Percentiles rank a stretch among this genome's conserved stretches.
phyloP scores from a whole-genome alignment of 2,797 vertebrate species.

The Benthosema pterotum region DNA sequence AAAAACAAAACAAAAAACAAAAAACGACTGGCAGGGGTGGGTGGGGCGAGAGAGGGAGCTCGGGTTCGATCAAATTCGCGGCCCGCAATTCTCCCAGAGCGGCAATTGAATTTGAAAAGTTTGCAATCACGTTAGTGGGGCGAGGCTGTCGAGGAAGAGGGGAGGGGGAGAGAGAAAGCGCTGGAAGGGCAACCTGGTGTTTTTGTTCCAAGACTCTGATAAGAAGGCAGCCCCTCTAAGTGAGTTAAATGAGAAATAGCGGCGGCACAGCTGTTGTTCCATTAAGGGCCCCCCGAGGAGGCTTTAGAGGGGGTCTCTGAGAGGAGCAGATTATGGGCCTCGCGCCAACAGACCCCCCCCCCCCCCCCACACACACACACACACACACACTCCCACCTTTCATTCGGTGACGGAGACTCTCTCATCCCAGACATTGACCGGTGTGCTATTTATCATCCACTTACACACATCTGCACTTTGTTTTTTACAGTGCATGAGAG shows the following conservation, averaged over 20 bases:
- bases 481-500: neutral
- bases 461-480: neutral
- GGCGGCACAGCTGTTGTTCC: slow-evolving; percentile 76
- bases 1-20: no score
- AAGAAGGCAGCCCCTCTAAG: slow-evolving; percentile 71
- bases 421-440: slow-evolving; percentile 11
- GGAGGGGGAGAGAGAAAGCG: slow-evolving; percentile 40
- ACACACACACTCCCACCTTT: slow-evolving; percentile 41
- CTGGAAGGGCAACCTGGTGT: slow-evolving; percentile 63
- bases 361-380: slow-evolving; percentile 49
- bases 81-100: slow-evolving; percentile 61
- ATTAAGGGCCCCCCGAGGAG: slow-evolving; percentile 61
- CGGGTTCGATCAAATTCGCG: slow-evolving; percentile 69
- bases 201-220: slow-evolving; percentile 67
- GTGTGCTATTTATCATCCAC: neutral
- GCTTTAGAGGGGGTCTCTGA: slow-evolving; percentile 57
- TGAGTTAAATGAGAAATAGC: slow-evolving; percentile 78
- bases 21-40: neutral
- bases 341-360: slow-evolving; percentile 49
- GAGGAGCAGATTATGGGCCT: slow-evolving; percentile 49
- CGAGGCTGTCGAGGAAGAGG: slow-evolving; percentile 52
- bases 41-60: slow-evolving; percentile 33
- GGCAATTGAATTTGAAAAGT: slow-evolving; percentile 74
- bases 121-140: slow-evolving; percentile 73
- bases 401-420: slow-evolving; percentile 29